These are phyloP conservation scores for Leptinotarsa tumamoca DNA, from an alignment of 2,888 invertebrate genomes.

Conservation along the genomic window DNA sequence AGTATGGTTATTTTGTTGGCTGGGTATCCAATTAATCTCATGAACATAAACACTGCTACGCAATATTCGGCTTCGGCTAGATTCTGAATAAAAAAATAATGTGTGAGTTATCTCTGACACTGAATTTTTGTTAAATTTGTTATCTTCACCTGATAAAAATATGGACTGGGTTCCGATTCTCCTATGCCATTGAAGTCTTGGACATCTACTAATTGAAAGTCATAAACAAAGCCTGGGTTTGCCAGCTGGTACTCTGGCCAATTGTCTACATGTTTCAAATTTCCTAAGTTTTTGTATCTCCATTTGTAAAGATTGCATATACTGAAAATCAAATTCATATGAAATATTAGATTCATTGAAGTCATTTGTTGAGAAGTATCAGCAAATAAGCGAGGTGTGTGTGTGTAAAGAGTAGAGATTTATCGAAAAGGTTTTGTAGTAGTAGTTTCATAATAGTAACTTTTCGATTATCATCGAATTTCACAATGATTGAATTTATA, in stretches of 20 bases:
- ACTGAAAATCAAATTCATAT: slow-evolving; percentile 65
- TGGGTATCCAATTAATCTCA: slow-evolving; percentile 96
- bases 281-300: slow-evolving; percentile 96
- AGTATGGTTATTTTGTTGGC: slow-evolving; percentile 96
- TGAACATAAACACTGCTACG: slow-evolving; percentile 98
- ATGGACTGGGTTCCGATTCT: slow-evolving; percentile 97
- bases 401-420: too few species aligned
- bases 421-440: too few species aligned
- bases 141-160: slow-evolving; percentile 89
- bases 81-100: slow-evolving; percentile 69
- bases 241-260: slow-evolving; percentile 88
- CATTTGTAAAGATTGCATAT: slow-evolving; percentile 96
- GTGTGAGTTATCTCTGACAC: background rate
- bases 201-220: slow-evolving; percentile 96
- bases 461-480: too few species aligned
- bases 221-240: slow-evolving; percentile 92
- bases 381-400: too few species aligned
- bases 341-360: background rate
- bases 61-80: slow-evolving; percentile 93
- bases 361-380: too few species aligned
- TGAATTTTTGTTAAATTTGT: background rate
- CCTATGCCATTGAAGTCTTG: slow-evolving; percentile 97
- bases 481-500: too few species aligned
- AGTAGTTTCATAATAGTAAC: too few species aligned
- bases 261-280: slow-evolving; percentile 88